Conservation (phyloP, 2,113 vertebrate species). For the Siniperca chuatsi region DNA sequence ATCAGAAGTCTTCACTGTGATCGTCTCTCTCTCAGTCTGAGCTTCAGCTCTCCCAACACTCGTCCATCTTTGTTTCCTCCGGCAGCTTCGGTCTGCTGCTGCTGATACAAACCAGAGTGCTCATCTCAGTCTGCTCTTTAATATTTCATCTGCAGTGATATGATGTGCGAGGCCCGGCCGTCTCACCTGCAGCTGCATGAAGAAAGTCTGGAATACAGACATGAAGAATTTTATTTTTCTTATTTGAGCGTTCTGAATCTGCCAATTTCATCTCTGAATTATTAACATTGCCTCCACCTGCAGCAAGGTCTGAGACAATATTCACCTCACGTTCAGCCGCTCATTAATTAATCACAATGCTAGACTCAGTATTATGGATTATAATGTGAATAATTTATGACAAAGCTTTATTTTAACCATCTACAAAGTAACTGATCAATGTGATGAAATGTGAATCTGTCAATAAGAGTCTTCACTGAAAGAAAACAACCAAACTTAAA, state of each 20-base stretch:
- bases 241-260: slow-evolving; percentile 50
- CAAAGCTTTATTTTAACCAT: slow-evolving; percentile 46
- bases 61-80: slow-evolving; percentile 44
- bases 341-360: slow-evolving; percentile 68
- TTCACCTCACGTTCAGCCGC: slow-evolving; percentile 49
- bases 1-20: slow-evolving; percentile 1
- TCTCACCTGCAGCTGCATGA: slow-evolving; percentile 56
- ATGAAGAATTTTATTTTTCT: slow-evolving; percentile 62
- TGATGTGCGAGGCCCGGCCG: slow-evolving; percentile 40
- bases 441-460: slow-evolving; percentile 7
- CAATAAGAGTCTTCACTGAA: not conserved
- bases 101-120: slow-evolving; percentile 27
- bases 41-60: slow-evolving; percentile 41
- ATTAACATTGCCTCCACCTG: slow-evolving; percentile 63
- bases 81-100: slow-evolving; percentile 31
- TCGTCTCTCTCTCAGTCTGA: not conserved
- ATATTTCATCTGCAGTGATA: slow-evolving; percentile 68
- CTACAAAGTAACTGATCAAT: slow-evolving; percentile 55
- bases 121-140: slow-evolving; percentile 52
- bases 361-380: slow-evolving; percentile 56
- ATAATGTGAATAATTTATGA: slow-evolving; percentile 64
- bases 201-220: slow-evolving; percentile 51
- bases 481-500: not conserved
- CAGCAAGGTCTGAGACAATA: slow-evolving; percentile 45
- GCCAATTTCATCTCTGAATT: slow-evolving; percentile 66